phyloP scores from a whole-genome alignment of 2,888 invertebrate genomes.

The Macaria notata region DNA sequence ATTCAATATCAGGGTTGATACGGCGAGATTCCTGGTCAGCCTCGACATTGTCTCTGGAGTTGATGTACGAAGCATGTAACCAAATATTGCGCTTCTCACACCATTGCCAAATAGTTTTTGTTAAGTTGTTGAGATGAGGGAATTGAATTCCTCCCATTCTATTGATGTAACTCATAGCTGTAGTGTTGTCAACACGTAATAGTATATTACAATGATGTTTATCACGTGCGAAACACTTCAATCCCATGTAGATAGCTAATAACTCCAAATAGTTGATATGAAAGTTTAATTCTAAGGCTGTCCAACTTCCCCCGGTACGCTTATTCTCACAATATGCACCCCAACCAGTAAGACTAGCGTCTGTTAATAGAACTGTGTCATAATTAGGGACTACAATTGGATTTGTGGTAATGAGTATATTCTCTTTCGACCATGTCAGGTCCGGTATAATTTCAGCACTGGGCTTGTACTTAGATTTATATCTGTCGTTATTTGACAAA shows the following conservation, averaged over 20 bases:
- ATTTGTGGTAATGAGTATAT: neutral
- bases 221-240: constrained; percentile 3
- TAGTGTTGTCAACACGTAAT: constrained; percentile 20
- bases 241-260: constrained; percentile 3
- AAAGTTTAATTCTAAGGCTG: neutral
- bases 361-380: constrained; percentile 4
- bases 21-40: constrained; percentile 19
- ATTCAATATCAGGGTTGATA: constrained; percentile 12
- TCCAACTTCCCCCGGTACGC: neutral
- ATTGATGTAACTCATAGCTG: constrained; percentile 21
- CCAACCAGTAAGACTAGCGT: constrained; percentile 11
- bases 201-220: neutral
- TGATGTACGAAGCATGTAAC: constrained; percentile 18
- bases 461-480: constrained; percentile 9
- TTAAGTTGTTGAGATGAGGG: constrained; percentile 15
- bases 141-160: constrained; percentile 24
- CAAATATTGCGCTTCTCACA: constrained; percentile 10
- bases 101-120: constrained; percentile 18
- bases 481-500: neutral
- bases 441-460: constrained; percentile 7
- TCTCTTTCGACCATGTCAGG: constrained; percentile 15
- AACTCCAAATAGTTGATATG: constrained; percentile 17
- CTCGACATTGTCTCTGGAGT: constrained; percentile 15
- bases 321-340: constrained; percentile 9
- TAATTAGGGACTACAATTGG: neutral